A percentile compares a stretch with the other conserved stretches of the same genome.
These are phyloP conservation scores for Arnoldichthys spilopterus DNA, from an alignment of 2,797 vertebrate species.

Conservation along the genomic window DNA sequence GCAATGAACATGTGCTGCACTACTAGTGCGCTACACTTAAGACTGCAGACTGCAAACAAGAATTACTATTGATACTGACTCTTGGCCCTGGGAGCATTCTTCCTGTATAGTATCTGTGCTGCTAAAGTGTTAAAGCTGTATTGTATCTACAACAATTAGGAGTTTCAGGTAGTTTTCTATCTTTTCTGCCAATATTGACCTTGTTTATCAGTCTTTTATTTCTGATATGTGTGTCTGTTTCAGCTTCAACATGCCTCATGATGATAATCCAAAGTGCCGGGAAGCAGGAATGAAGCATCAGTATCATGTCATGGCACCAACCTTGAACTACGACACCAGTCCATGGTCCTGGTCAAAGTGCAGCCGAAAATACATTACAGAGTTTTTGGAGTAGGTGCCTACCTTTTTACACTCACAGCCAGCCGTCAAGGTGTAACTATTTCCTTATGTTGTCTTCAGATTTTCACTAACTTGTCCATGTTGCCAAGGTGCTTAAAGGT, in stretches of 20 bases:
- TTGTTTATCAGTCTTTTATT: no score
- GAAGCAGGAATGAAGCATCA: conserved; percentile 91
- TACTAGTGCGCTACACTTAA: no score
- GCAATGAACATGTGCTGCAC: no score
- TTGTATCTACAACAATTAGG: not conserved
- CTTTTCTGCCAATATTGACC: not conserved
- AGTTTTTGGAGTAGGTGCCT: conserved; percentile 94
- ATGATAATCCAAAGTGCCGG: conserved; percentile 94
- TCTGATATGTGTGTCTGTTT: conserved; percentile 47
- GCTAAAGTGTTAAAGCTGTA: not conserved
- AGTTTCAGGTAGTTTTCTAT: not conserved
- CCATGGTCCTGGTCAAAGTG: conserved; percentile 99
- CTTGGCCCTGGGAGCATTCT: no score
- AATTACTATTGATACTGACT: no score
- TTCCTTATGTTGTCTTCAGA: no score
- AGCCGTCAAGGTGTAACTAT: not conserved
- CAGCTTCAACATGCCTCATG: conserved; percentile 97
- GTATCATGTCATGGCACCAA: conserved; percentile 96
- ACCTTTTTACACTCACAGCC: not conserved
- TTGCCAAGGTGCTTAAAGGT: not conserved
- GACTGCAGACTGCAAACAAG: no score
- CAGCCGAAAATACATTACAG: conserved; percentile 97
- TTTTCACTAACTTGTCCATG: no score
- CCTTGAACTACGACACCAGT: conserved; percentile 93
- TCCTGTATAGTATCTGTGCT: no score